Conservation (phyloP, 2,113 vertebrate species). For the Anoplopoma fimbria region DNA sequence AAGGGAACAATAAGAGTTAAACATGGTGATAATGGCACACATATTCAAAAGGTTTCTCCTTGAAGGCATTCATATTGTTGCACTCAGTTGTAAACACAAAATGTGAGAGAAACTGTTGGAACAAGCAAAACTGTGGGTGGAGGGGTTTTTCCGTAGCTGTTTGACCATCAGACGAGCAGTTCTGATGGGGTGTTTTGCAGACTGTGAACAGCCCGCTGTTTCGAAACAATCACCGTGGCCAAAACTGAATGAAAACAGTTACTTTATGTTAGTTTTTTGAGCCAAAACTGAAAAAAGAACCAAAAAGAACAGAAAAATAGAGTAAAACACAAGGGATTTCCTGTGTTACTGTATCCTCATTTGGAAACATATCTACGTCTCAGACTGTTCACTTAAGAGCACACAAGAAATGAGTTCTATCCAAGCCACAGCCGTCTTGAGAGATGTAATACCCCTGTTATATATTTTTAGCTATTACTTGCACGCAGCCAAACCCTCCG, state of each 20-base stretch:
- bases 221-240: not conserved
- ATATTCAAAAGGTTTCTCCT: not conserved
- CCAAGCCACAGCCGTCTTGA: slow-evolving; percentile 40
- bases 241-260: not conserved
- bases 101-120: not conserved
- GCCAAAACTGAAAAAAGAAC: not conserved
- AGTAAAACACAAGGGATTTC: not conserved
- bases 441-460: slow-evolving; percentile 44
- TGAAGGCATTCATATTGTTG: not conserved
- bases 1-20: too few relatives aligned
- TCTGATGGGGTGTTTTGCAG: not conserved
- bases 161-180: not conserved
- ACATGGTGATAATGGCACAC: not conserved
- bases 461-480: slow-evolving; percentile 65
- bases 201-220: not conserved
- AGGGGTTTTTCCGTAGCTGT: not conserved
- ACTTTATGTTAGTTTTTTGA: not conserved
- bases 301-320: not conserved
- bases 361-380: slow-evolving; percentile 41
- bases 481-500: slow-evolving; percentile 41
- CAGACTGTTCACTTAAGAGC: slow-evolving; percentile 21
- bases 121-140: not conserved
- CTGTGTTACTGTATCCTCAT: slow-evolving; percentile 31
- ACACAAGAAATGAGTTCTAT: slow-evolving; percentile 28
- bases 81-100: not conserved